phyloP scores from a whole-genome alignment of 2,888 invertebrate genomes.

The Zaprionus lineosus region DNA sequence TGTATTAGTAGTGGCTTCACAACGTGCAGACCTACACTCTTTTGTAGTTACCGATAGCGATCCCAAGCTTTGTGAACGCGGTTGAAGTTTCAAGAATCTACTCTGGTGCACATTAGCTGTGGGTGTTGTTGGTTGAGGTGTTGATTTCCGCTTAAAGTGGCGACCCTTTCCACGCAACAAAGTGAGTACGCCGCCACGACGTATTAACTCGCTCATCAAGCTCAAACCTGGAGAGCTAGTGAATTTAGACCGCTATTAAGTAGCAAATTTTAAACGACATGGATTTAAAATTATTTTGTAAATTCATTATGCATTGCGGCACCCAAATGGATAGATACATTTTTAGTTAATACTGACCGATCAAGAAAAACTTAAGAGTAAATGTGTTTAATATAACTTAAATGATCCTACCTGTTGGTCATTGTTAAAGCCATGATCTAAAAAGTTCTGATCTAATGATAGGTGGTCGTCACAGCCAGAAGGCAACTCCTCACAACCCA shows the following conservation, averaged over 20 bases:
- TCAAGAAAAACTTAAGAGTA: constrained; percentile 40
- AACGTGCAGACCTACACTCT: constrained; percentile 72
- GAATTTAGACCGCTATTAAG: constrained; percentile 66
- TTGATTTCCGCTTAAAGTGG: constrained; percentile 81
- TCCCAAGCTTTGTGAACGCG: constrained; percentile 82
- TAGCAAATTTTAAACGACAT: constrained; percentile 19
- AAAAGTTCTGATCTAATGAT: constrained; percentile 85
- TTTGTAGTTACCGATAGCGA: constrained; percentile 83
- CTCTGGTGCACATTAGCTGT: constrained; percentile 68
- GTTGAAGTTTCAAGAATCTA: constrained; percentile 75
- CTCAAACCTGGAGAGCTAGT: constrained; percentile 77
- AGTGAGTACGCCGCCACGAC: constrained; percentile 82
- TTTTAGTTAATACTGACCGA: constrained; percentile 35
- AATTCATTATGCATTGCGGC: constrained; percentile 32
- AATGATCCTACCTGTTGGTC: constrained; percentile 87
- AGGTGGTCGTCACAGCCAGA: constrained; percentile 90
- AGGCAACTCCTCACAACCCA: constrained; percentile 94
- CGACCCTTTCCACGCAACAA: constrained; percentile 81
- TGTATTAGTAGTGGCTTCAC: constrained; percentile 80
- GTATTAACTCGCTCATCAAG: constrained; percentile 80
- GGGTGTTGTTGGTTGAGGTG: constrained; percentile 80
- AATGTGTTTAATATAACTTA: no score
- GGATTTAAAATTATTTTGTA: constrained; percentile 31
- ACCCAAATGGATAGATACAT: constrained; percentile 52
- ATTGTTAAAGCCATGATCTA: constrained; percentile 84